Evolutionary conservation across 1,140 invertebrate genomes (phyloP).

Genomic region (Pollicipes pollicipes): DNA sequence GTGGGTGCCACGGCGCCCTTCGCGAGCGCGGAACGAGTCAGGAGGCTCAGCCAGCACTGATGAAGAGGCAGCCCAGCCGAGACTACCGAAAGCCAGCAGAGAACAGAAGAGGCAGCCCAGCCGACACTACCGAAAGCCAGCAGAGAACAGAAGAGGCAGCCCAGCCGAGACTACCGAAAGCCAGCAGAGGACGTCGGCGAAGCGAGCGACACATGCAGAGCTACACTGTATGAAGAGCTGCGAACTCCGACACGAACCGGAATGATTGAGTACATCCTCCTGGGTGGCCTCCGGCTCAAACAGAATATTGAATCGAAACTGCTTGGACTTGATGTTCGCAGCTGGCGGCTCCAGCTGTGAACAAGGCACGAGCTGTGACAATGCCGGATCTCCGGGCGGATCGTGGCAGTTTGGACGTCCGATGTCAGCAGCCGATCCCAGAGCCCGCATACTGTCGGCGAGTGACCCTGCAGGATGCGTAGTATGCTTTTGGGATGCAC

Average conservation of each 20-base stretch:
- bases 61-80: neutral
- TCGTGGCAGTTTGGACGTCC: too few relatives aligned
- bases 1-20: too few relatives aligned
- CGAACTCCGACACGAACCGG: conserved; percentile 44
- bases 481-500: neutral
- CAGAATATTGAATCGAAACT: conserved; percentile 37
- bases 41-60: too few relatives aligned
- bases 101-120: neutral
- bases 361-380: neutral
- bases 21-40: too few relatives aligned
- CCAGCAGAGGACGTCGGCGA: conserved; percentile 26
- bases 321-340: conserved; percentile 17
- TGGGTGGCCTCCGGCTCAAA: conserved; percentile 74
- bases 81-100: neutral
- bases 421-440: neutral
- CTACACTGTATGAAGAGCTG: too few relatives aligned
- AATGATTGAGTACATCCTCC: conserved; percentile 55
- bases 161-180: neutral
- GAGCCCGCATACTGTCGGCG: neutral
- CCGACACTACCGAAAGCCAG: neutral
- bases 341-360: neutral
- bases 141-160: neutral
- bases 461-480: neutral
- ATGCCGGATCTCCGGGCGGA: too few relatives aligned
- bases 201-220: too few relatives aligned